Conservation (phyloP, 2,888 invertebrate species). For the Drosophila macrospina region DNA sequence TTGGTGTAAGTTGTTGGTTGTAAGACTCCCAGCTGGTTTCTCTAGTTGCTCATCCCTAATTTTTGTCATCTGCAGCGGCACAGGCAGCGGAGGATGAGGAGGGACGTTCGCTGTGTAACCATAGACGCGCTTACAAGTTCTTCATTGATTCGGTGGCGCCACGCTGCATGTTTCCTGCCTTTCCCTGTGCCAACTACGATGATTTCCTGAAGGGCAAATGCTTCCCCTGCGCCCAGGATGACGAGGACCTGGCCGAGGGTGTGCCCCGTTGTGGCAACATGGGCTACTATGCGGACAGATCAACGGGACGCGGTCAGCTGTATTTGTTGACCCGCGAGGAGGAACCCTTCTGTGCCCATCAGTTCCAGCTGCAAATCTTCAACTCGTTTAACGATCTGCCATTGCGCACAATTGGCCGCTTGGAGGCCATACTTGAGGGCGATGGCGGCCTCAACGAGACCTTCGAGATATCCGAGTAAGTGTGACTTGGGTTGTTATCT, state of each 20-base stretch:
- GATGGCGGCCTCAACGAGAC: slow-evolving; percentile 94
- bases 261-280: slow-evolving; percentile 93
- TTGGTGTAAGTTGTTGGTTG: slow-evolving; percentile 89
- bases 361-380: slow-evolving; percentile 93
- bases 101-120: slow-evolving; percentile 96
- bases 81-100: slow-evolving; percentile 93
- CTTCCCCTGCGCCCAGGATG: slow-evolving; percentile 88
- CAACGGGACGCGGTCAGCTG: slow-evolving; percentile 93
- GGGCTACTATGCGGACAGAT: slow-evolving; percentile 96
- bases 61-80: slow-evolving; percentile 72
- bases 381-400: slow-evolving; percentile 89
- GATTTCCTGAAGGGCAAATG: slow-evolving; percentile 92
- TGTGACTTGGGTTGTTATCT: no score
- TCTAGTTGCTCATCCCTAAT: slow-evolving; percentile 13
- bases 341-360: slow-evolving; percentile 97
- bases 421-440: slow-evolving; percentile 92
- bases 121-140: slow-evolving; percentile 96
- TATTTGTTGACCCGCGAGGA: slow-evolving; percentile 95
- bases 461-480: slow-evolving; percentile 93
- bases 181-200: slow-evolving; percentile 94
- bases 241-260: slow-evolving; percentile 82
- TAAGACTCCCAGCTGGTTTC: no score
- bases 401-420: slow-evolving; percentile 88
- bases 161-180: slow-evolving; percentile 95
- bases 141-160: slow-evolving; percentile 97